Conservation (phyloP, 2,113 vertebrate genomes). For the Ammodytes dubius region DNA sequence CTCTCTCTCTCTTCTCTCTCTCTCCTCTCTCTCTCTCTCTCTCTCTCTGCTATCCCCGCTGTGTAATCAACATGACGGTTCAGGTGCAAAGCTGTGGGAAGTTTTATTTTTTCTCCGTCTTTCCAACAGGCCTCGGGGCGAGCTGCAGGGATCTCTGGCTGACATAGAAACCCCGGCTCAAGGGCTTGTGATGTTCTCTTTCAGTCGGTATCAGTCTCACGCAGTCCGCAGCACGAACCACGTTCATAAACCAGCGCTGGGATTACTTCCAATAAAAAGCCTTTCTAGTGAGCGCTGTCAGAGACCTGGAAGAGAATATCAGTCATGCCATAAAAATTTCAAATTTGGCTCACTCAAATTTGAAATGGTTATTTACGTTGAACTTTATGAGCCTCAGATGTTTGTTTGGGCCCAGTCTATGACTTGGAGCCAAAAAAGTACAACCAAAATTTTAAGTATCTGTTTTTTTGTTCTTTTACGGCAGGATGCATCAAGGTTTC, state of each 20-base stretch:
- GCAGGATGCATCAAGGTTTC: not conserved
- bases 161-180: slow-evolving; percentile 63
- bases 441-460: not conserved
- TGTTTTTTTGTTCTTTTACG: not conserved
- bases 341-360: not conserved
- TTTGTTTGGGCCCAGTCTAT: slow-evolving; percentile 17
- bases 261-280: slow-evolving; percentile 65
- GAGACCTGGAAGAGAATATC: slow-evolving; percentile 29
- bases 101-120: slow-evolving; percentile 16
- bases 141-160: slow-evolving; percentile 64
- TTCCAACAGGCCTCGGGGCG: slow-evolving; percentile 62
- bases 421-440: not conserved
- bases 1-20: no score
- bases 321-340: slow-evolving; percentile 28
- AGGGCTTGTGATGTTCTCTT: slow-evolving; percentile 73
- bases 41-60: slow-evolving; percentile 53
- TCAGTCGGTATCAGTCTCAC: slow-evolving; percentile 67
- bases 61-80: slow-evolving; percentile 77
- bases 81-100: slow-evolving; percentile 74
- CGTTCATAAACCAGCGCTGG: slow-evolving; percentile 38
- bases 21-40: no score
- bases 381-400: slow-evolving; percentile 6
- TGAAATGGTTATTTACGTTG: slow-evolving; percentile 9
- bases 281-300: slow-evolving; percentile 40
- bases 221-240: slow-evolving; percentile 67